A percentile compares a stretch with the other conserved stretches of the same genome.
These are phyloP conservation scores for Nematopogon swammerdamellus DNA, from an alignment of 2,888 invertebrate species.

Conservation along the genomic window DNA sequence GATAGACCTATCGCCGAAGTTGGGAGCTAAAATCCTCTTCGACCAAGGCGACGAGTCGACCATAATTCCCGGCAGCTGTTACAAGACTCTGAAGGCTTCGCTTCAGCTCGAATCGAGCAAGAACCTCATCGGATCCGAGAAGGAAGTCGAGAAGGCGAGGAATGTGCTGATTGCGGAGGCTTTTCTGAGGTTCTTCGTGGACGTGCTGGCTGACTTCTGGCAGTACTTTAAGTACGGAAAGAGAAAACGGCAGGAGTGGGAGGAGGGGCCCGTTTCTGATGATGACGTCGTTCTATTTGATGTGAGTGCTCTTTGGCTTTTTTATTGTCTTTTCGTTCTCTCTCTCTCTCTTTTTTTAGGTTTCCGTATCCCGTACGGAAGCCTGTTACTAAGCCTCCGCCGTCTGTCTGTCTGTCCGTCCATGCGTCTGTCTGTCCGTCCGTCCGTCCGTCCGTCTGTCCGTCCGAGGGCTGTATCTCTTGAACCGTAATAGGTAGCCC, in stretches of 20 bases:
- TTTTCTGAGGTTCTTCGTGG: constrained; percentile 74
- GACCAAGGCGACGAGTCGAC: constrained; percentile 75
- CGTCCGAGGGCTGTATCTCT: no score
- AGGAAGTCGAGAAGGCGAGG: constrained; percentile 39
- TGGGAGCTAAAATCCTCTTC: constrained; percentile 55
- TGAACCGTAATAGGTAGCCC: no score
- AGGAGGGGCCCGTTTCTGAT: constrained; percentile 18
- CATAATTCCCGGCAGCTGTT: constrained; percentile 67
- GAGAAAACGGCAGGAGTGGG: constrained; percentile 22
- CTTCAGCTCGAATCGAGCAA: constrained; percentile 39
- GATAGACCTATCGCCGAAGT: constrained; percentile 59
- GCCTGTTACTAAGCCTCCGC: no score
- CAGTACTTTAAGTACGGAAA: constrained; percentile 35
- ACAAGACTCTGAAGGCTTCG: constrained; percentile 62
- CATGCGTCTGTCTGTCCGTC: no score
- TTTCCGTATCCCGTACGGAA: no score
- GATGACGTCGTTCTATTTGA: constrained; percentile 35
- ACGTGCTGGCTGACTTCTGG: constrained; percentile 70
- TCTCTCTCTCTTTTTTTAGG: no score
- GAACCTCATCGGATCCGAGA: constrained; percentile 31
- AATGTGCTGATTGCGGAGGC: constrained; percentile 77
- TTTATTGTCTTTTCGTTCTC: no score
- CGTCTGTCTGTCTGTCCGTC: no score
- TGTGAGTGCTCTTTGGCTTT: constrained; percentile 26
- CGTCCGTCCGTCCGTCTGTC: no score